phyloP scores from a whole-genome alignment of 2,113 vertebrate species.

The Cnemophilus loriae region DNA sequence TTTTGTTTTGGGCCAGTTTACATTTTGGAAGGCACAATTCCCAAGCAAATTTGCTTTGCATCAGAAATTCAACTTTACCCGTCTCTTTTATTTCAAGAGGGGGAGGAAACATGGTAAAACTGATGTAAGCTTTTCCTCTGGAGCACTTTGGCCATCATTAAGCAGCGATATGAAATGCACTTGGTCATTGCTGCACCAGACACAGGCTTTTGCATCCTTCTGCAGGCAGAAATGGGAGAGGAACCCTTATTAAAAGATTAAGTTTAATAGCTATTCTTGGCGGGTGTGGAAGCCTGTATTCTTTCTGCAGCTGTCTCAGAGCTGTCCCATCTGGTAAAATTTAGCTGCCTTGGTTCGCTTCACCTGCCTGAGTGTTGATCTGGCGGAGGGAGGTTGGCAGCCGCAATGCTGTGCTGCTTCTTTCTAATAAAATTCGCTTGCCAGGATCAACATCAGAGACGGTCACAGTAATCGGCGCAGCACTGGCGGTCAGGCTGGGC shows the following conservation, averaged over 20 bases:
- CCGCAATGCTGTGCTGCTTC: not conserved
- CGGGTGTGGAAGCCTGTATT: not conserved
- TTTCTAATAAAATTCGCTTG: not conserved
- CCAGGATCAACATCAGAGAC: slow-evolving; percentile 15
- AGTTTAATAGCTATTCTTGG: slow-evolving; percentile 51
- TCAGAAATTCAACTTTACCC: not conserved
- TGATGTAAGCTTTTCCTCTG: not conserved
- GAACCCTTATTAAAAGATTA: slow-evolving; percentile 46
- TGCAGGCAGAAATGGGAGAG: not conserved
- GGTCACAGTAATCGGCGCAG: not conserved
- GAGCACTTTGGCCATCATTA: not conserved
- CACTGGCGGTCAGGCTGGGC: not conserved
- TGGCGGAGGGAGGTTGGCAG: not conserved
- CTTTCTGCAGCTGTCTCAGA: slow-evolving; percentile 49
- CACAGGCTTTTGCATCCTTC: not conserved
- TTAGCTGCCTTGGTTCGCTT: not conserved
- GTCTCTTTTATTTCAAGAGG: not conserved
- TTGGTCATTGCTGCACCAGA: not conserved
- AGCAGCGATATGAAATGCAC: not conserved
- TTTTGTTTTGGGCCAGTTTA: not conserved
- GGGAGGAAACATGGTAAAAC: not conserved
- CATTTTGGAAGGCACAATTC: not conserved
- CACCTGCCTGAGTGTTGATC: slow-evolving; percentile 2
- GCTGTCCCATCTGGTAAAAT: slow-evolving; percentile 46
- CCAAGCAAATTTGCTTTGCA: not conserved